A percentile compares a stretch with the other conserved stretches of the same genome.
These are phyloP conservation scores for Panagrolaimus sp. DNA, from an alignment of 1,140 invertebrate genomes.

Conservation along the genomic window DNA sequence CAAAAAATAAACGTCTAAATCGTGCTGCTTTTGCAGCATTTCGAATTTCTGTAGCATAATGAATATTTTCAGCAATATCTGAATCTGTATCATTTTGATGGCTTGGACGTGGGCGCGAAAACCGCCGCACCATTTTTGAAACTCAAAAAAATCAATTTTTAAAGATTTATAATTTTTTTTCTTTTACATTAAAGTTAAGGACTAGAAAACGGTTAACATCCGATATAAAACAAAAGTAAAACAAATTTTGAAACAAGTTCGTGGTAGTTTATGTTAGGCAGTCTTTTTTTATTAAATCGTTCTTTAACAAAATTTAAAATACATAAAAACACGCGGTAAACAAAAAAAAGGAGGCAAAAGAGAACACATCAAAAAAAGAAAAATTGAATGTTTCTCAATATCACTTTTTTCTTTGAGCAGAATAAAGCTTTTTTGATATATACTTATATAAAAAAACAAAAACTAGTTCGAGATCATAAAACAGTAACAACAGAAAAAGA, in stretches of 20 bases:
- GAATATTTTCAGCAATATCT: neutral
- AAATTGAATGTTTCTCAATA: neutral
- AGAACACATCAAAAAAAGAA: neutral
- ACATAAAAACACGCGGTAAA: constrained; percentile 10
- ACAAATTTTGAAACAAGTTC: neutral
- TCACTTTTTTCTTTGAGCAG: neutral
- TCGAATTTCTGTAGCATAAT: neutral
- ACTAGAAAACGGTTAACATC: neutral
- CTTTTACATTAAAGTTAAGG: constrained; percentile 3
- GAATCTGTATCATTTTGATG: neutral
- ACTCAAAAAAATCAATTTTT: neutral
- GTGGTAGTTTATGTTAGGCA: neutral
- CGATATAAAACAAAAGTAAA: neutral
- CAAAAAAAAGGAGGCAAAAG: neutral
- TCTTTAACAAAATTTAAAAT: neutral
- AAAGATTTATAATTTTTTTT: neutral
- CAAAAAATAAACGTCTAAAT: neutral
- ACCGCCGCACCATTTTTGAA: constrained; percentile 3
- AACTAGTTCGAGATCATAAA: neutral
- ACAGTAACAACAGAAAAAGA: neutral
- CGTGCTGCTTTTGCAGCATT: constrained; percentile 2
- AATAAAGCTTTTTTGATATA: neutral
- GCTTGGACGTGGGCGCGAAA: neutral
- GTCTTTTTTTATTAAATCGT: neutral
- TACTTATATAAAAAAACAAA: neutral